A percentile compares a stretch with the other conserved stretches of the same genome.
Evolutionary conservation across 2,113 vertebrate genomes (phyloP).

Genomic region (Loxodonta africana): DNA sequence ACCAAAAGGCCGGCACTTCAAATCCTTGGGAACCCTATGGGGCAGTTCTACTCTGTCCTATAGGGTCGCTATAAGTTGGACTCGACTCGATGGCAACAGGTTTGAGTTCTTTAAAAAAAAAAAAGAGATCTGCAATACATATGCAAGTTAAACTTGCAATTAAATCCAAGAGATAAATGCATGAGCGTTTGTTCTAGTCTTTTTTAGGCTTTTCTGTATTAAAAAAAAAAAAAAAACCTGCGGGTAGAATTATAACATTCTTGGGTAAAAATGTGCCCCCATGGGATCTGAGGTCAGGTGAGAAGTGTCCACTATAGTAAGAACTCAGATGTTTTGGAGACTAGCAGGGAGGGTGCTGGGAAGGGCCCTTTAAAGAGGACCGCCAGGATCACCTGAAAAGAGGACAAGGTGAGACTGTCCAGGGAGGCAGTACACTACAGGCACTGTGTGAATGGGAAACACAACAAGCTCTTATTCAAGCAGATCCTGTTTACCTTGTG

Average conservation of each 20-base stretch:
- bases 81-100: no score
- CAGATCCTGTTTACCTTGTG: neutral
- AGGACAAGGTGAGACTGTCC: neutral
- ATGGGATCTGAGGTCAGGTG: neutral
- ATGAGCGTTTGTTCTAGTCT: neutral
- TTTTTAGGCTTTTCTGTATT: neutral
- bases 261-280: neutral
- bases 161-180: neutral
- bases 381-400: neutral
- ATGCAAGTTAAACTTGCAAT: neutral
- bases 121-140: neutral
- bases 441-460: neutral
- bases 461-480: constrained; percentile 61
- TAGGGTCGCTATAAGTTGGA: no score
- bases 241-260: neutral
- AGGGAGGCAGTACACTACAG: neutral
- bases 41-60: no score
- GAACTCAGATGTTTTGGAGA: neutral
- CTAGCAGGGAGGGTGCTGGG: neutral
- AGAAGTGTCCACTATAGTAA: neutral
- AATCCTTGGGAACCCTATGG: no score
- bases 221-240: neutral
- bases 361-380: neutral
- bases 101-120: neutral
- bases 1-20: no score